A percentile compares a stretch with the other conserved stretches of the same genome.
Evolutionary conservation across 1,140 invertebrate species (phyloP).

Genomic region (Heliothis subflexa): DNA sequence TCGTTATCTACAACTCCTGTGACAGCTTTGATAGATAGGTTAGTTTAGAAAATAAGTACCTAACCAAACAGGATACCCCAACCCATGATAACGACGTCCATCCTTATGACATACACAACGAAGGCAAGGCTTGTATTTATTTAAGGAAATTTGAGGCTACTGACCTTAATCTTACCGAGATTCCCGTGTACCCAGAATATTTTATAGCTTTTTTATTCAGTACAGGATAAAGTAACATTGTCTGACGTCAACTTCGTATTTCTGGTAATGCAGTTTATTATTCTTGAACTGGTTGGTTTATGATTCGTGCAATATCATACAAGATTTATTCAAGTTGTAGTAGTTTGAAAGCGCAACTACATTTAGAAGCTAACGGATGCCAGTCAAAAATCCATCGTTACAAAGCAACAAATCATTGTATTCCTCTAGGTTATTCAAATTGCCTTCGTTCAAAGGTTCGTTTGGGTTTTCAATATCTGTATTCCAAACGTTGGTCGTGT

Average conservation of each 20-base stretch:
- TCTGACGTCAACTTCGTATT: constrained; percentile 22
- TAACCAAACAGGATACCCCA: constrained; percentile 77
- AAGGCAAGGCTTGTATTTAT: constrained; percentile 33
- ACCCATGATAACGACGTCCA: constrained; percentile 73
- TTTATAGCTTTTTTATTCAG: constrained; percentile 30
- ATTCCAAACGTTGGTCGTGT: constrained; percentile 50
- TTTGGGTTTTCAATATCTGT: constrained; percentile 33
- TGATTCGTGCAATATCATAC: constrained; percentile 12
- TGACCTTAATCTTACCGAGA: constrained; percentile 42
- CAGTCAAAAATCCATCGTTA: not conserved
- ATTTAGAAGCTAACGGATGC: not conserved
- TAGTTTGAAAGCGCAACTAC: constrained; percentile 6
- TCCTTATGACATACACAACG: constrained; percentile 56
- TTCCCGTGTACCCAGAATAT: constrained; percentile 40
- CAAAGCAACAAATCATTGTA: not conserved
- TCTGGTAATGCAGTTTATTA: constrained; percentile 10
- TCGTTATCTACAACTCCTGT: constrained; percentile 70
- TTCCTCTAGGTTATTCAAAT: constrained; percentile 20
- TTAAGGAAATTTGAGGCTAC: constrained; percentile 48
- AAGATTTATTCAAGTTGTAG: constrained; percentile 1
- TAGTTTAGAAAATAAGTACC: constrained; percentile 66
- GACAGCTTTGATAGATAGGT: constrained; percentile 80
- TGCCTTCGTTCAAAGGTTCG: constrained; percentile 20
- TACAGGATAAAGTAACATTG: constrained; percentile 11
- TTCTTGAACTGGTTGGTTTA: constrained; percentile 10